A percentile compares a stretch with the other conserved stretches of the same genome.
These are phyloP conservation scores for Trematocara variabile DNA, from an alignment of 2,113 vertebrate species.

Conservation along the genomic window DNA sequence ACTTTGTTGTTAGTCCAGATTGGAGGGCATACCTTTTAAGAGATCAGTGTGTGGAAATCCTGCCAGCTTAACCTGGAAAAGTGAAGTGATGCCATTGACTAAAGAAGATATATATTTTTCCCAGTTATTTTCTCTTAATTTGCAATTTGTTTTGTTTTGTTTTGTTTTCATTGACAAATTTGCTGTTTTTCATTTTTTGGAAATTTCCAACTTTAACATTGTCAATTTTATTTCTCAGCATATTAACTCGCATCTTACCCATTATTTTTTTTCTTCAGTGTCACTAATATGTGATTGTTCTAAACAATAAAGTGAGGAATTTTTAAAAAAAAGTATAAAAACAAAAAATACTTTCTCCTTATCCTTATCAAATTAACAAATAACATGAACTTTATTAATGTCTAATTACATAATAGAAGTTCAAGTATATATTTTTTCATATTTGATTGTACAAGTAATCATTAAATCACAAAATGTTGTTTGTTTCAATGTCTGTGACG, in stretches of 20 bases:
- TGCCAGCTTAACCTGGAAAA: not conserved
- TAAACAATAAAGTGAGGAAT: not conserved
- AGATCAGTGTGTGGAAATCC: not conserved
- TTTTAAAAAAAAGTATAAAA: rapidly evolving
- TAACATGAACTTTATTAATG: not conserved
- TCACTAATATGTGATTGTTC: not conserved
- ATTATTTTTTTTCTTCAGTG: not conserved
- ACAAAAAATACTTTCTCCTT: not conserved
- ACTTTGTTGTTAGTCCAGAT: not conserved
- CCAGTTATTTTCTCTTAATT: not conserved
- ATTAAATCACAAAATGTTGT: not conserved
- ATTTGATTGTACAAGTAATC: not conserved
- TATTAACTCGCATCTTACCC: not conserved
- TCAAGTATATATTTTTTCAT: not conserved
- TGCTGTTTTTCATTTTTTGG: not conserved
- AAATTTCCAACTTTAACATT: not conserved
- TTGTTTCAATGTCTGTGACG: not conserved
- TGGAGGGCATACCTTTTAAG: not conserved
- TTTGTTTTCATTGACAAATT: not conserved
- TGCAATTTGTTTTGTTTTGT: not conserved
- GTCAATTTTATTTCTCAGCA: not conserved
- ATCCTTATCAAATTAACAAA: not conserved
- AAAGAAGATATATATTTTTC: not conserved
- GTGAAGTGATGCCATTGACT: not conserved
- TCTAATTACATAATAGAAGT: not conserved